Evolutionary conservation across 2,113 vertebrate genomes (phyloP).

Genomic region (Aldabrachelys gigantea): DNA sequence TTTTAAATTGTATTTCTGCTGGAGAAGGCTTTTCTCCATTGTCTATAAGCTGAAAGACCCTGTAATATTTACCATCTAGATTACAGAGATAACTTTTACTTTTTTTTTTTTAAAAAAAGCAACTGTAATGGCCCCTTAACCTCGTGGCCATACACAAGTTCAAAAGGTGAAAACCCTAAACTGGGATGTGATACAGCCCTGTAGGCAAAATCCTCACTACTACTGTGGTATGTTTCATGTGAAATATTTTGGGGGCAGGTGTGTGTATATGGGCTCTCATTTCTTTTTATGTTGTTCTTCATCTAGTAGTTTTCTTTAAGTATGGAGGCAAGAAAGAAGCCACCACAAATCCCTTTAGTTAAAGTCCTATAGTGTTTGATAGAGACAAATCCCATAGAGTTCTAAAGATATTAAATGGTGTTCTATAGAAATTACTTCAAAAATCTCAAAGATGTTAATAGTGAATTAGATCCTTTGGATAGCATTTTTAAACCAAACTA

Average conservation of each 20-base stretch:
- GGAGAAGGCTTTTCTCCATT: too few species aligned
- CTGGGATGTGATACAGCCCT: too few species aligned
- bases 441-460: background rate
- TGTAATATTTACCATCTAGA: too few species aligned
- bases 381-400: background rate
- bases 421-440: background rate
- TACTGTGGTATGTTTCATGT: background rate
- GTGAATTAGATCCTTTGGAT: rapidly evolving
- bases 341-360: background rate
- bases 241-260: background rate
- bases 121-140: too few species aligned
- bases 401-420: background rate
- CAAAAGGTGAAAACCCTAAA: too few species aligned
- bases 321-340: background rate
- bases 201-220: background rate
- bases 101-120: too few species aligned
- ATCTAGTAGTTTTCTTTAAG: background rate
- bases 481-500: background rate
- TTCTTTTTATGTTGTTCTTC: background rate
- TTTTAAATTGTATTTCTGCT: too few species aligned
- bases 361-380: background rate
- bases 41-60: too few species aligned
- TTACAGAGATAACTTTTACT: too few species aligned
- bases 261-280: background rate
- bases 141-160: too few species aligned